phyloP scores from a whole-genome alignment of 2,113 vertebrate species.

The Chlorodrepanis virens region DNA sequence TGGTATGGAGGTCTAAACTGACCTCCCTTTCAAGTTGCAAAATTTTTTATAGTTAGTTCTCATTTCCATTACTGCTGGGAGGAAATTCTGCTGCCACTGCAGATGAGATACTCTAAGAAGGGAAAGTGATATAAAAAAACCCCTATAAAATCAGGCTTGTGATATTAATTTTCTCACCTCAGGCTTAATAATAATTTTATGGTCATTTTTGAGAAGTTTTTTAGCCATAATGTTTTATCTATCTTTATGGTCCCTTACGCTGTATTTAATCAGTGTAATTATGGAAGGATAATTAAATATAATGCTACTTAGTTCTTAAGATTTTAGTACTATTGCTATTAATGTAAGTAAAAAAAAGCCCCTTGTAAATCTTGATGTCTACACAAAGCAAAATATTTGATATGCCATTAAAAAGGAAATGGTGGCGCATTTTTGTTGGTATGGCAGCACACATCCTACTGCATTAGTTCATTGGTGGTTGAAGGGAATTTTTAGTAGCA shows the following conservation, averaged over 20 bases:
- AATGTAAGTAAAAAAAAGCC: slow-evolving; percentile 45
- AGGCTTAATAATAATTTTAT: slow-evolving; percentile 84
- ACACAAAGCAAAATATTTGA: slow-evolving; percentile 54
- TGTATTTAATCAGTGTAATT: slow-evolving; percentile 83
- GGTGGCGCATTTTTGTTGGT: neutral
- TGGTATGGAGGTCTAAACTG: neutral
- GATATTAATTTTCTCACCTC: slow-evolving; percentile 82
- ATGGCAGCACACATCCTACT: slow-evolving; percentile 1
- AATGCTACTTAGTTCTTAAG: slow-evolving; percentile 74
- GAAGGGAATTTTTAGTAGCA: neutral
- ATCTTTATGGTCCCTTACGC: slow-evolving; percentile 77
- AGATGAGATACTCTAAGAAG: slow-evolving; percentile 57
- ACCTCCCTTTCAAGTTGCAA: slow-evolving; percentile 20
- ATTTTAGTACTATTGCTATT: slow-evolving; percentile 72
- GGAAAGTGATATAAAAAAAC: slow-evolving; percentile 45
- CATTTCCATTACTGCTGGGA: slow-evolving; percentile 35
- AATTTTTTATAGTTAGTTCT: slow-evolving; percentile 58
- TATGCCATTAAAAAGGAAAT: slow-evolving; percentile 22
- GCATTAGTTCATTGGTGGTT: slow-evolving; percentile 4
- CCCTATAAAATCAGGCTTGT: slow-evolving; percentile 75
- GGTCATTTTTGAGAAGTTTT: slow-evolving; percentile 78
- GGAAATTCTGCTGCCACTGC: slow-evolving; percentile 61
- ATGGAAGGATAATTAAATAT: slow-evolving; percentile 81
- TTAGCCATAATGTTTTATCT: slow-evolving; percentile 80
- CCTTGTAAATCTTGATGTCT: slow-evolving; percentile 44